Base-by-base conservation (phyloP, 2,797 vertebrate species). In the Hemibagrus guttatus region DNA sequence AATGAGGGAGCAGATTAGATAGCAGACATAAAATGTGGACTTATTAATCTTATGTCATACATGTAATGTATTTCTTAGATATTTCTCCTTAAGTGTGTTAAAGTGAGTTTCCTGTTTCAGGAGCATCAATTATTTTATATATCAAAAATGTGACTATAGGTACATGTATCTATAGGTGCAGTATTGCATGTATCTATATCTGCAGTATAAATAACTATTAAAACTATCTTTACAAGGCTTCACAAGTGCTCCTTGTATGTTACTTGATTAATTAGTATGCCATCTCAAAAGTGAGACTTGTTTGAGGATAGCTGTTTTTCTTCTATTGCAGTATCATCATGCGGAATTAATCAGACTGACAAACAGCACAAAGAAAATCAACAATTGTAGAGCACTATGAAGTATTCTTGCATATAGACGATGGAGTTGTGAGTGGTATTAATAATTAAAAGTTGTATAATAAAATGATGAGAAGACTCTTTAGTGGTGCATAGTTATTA, bases 321-420 rank as follows among this genome's bases (percentile, higher is more conserved):
- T 84, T 28, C 46, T 78, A 31, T 46, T 72, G 3, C 11, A 17
- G 46, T 42, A 31, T 64, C 9, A 64, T n/a, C 39, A 31, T 66
- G 84, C 14, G n/a, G 63, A 79, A 85, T 85, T 63, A 39, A 31
- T 66, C 28, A 35, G 19, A 31, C 59, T 84, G 17, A 1, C 56
- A 76, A 85, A 66, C 74, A 69, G 13, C 75, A 58, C 17, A 31
- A 6, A 52, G 28, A 52, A 35, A 54, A 54, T 75, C 17, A 66
- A 35, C 72, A 66, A 46, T 21, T 66, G 13, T 84, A 26, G 23
- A 23, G 54, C 42, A 74, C 4, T 64, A 7, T 54, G 46, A 63
- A 12, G 31, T 56, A 59, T 39, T 58, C 52, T 71, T 80, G 16
- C 7, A 46, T 69, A 59, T 64, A 31, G 72, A 31, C 19, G 7